phyloP scores from a whole-genome alignment of 2,888 invertebrate species.

The Micoletzkya japonica region DNA sequence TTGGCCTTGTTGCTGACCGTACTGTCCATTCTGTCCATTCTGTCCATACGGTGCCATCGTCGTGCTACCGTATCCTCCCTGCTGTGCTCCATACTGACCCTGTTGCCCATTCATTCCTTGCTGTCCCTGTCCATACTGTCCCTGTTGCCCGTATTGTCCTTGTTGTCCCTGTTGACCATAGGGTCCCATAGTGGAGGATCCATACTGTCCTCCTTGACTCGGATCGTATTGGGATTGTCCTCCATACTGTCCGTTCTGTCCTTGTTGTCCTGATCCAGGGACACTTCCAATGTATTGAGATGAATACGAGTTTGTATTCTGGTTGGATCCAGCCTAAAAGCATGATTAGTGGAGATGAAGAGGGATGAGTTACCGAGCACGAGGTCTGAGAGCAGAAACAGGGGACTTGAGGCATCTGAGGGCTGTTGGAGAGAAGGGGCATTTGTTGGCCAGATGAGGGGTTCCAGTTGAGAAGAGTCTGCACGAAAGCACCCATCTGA shows the following conservation, averaged over 20 bases:
- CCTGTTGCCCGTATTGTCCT: neutral
- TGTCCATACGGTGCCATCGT: neutral
- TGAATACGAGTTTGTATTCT: neutral
- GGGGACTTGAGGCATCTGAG: slow-evolving; percentile 20
- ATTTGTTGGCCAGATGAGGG: slow-evolving; percentile 1
- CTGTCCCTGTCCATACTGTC: neutral
- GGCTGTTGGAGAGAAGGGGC: neutral
- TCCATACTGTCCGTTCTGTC: neutral
- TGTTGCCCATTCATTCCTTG: neutral
- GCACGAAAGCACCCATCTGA: slow-evolving; percentile 25
- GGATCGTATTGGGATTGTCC: slow-evolving; percentile 5
- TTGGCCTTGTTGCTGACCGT: too few species aligned
- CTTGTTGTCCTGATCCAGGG: too few species aligned
- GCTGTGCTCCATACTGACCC: neutral
- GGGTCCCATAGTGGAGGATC: slow-evolving; percentile 9
- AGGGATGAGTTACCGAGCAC: neutral
- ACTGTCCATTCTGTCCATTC: slow-evolving; percentile 15
- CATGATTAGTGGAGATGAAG: neutral
- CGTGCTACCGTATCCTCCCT: neutral
- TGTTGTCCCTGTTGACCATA: neutral
- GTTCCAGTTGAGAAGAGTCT: slow-evolving; percentile 20
- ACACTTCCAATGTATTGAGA: slow-evolving; percentile 11
- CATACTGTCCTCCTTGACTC: slow-evolving; percentile 11
- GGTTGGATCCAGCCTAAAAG: slow-evolving; percentile 22
- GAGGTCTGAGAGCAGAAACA: slow-evolving; percentile 27